A percentile compares a stretch with the other conserved stretches of the same genome.
Evolutionary conservation across 2,888 invertebrate genomes (phyloP).

Genomic region (Azorinus chamasolen): DNA sequence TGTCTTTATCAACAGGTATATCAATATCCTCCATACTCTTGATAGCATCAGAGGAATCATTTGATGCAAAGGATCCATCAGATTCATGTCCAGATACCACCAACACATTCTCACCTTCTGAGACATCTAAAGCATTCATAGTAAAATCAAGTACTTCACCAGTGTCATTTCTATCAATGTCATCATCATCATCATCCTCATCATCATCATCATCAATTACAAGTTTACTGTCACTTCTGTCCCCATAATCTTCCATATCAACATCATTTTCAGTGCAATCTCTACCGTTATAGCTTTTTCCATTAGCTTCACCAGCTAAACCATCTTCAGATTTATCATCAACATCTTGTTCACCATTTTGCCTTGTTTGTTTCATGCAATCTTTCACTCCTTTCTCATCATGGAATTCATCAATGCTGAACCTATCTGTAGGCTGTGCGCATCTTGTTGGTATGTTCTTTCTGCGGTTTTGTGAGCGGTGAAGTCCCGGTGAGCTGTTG

Average conservation of each 20-base stretch:
- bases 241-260: constrained; percentile 43
- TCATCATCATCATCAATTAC: constrained; percentile 57
- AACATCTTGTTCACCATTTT: too few relatives aligned
- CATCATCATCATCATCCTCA: constrained; percentile 89
- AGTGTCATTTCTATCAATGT: constrained; percentile 51
- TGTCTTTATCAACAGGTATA: constrained; percentile 96
- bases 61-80: constrained; percentile 44
- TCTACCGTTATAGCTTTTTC: not conserved
- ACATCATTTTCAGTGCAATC: constrained; percentile 31
- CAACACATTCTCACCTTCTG: constrained; percentile 45
- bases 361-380: constrained; percentile 2
- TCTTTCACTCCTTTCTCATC: constrained; percentile 21
- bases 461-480: constrained; percentile 74
- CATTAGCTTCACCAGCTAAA: too few relatives aligned
- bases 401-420: constrained; percentile 56
- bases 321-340: too few relatives aligned
- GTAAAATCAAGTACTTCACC: constrained; percentile 59
- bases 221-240: constrained; percentile 52
- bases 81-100: constrained; percentile 47
- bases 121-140: constrained; percentile 47
- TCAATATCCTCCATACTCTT: constrained; percentile 87
- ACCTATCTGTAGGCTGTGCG: constrained; percentile 75
- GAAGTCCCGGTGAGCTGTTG: constrained; percentile 43
- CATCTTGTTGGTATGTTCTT: constrained; percentile 83
- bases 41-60: constrained; percentile 65